phyloP scores from a whole-genome alignment of 2,888 invertebrate genomes.

The Acrobasis repandana region DNA sequence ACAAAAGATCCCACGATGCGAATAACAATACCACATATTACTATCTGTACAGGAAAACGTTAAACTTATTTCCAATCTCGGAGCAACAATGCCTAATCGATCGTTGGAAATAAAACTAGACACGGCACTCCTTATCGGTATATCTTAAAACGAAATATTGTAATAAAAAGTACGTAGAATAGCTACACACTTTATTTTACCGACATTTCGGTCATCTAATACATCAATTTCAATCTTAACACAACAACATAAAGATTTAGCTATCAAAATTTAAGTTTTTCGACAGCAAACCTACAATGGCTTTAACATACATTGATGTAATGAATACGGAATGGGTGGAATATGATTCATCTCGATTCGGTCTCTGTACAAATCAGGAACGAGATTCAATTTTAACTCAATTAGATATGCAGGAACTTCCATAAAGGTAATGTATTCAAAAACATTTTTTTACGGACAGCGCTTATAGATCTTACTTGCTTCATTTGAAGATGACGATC shows the following conservation, averaged over 20 bases:
- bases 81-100: constrained; percentile 63
- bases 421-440: constrained; percentile 57
- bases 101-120: constrained; percentile 63
- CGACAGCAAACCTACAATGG: constrained; percentile 46
- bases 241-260: constrained; percentile 48
- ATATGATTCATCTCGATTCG: constrained; percentile 71
- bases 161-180: constrained; percentile 67
- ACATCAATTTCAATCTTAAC: constrained; percentile 50
- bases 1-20: constrained; percentile 54
- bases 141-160: constrained; percentile 68
- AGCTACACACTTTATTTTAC: constrained; percentile 34
- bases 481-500: constrained; percentile 32
- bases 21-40: constrained; percentile 54
- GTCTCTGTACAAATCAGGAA: constrained; percentile 64
- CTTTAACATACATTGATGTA: constrained; percentile 61
- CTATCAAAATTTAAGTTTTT: constrained; percentile 37
- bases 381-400: constrained; percentile 74
- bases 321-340: constrained; percentile 52
- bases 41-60: constrained; percentile 66
- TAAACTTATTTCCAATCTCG: constrained; percentile 59
- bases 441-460: constrained; percentile 41
- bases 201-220: constrained; percentile 35
- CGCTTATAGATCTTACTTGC: constrained; percentile 28
- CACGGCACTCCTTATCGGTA: constrained; percentile 62
- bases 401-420: constrained; percentile 66